phyloP scores from a whole-genome alignment of 2,797 vertebrate species.

The Lycodopsis pacificus region DNA sequence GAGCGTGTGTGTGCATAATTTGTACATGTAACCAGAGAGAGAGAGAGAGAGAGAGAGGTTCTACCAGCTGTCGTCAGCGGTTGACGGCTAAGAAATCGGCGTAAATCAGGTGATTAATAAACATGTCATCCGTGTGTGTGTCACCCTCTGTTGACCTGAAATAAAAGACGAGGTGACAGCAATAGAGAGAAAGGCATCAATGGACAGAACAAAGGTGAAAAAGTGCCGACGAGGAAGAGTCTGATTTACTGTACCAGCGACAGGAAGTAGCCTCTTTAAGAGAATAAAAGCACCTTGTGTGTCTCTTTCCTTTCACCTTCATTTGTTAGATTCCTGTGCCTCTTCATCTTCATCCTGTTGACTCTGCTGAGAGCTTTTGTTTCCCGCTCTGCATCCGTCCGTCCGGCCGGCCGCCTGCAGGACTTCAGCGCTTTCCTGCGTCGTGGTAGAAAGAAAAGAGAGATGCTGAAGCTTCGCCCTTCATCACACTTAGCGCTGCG shows the following conservation, averaged over 20 bases:
- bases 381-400: neutral
- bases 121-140: slow-evolving; percentile 59
- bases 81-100: slow-evolving; percentile 62
- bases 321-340: neutral
- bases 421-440: neutral
- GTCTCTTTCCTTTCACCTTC: neutral
- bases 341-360: neutral
- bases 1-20: slow-evolving; percentile 47
- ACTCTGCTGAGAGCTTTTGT: neutral
- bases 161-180: neutral
- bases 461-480: slow-evolving; percentile 52
- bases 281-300: slow-evolving; percentile 16
- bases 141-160: neutral
- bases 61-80: slow-evolving; percentile 51
- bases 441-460: slow-evolving; percentile 43
- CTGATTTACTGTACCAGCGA: slow-evolving; percentile 5
- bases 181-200: neutral
- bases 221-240: neutral
- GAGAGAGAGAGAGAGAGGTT: slow-evolving; percentile 31
- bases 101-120: slow-evolving; percentile 75
- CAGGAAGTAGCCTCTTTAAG: slow-evolving; percentile 22
- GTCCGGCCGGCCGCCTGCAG: neutral
- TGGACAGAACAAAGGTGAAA: slow-evolving; percentile 6
- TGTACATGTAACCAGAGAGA: neutral
- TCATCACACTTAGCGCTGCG: slow-evolving; percentile 67